Conservation (phyloP, 2,888 invertebrate genomes). For the Graphium colonna region DNA sequence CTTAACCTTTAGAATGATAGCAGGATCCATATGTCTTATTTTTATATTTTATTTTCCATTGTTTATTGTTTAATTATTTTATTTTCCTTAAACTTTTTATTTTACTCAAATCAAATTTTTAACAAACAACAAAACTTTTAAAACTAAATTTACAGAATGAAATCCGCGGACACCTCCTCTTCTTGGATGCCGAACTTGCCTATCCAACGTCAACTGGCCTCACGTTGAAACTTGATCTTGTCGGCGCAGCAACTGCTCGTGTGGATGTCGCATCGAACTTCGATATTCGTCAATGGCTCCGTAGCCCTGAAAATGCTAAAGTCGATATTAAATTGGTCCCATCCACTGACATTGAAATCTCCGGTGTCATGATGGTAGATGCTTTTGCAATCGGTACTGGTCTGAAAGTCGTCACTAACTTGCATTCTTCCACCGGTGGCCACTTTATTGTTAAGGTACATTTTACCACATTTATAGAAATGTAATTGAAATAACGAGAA, state of each 20-base stretch:
- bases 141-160: constrained; percentile 74
- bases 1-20: no score
- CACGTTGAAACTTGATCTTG: constrained; percentile 86
- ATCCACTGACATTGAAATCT: constrained; percentile 83
- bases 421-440: constrained; percentile 90
- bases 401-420: constrained; percentile 84
- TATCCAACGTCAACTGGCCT: constrained; percentile 93
- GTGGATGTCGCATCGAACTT: constrained; percentile 85
- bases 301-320: constrained; percentile 81
- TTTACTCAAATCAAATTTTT: neutral
- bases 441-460: constrained; percentile 81
- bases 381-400: constrained; percentile 86
- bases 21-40: no score
- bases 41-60: no score
- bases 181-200: constrained; percentile 88
- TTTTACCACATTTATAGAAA: no score
- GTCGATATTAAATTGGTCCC: constrained; percentile 87
- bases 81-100: no score
- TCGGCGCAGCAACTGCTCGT: constrained; percentile 87
- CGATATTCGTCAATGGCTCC: constrained; percentile 83
- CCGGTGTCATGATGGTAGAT: constrained; percentile 82
- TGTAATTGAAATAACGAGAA: no score
- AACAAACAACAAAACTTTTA: neutral
- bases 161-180: constrained; percentile 83
- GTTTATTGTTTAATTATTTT: no score